phyloP scores from a whole-genome alignment of 2,888 invertebrate genomes.

The Stratiomys singularior region DNA sequence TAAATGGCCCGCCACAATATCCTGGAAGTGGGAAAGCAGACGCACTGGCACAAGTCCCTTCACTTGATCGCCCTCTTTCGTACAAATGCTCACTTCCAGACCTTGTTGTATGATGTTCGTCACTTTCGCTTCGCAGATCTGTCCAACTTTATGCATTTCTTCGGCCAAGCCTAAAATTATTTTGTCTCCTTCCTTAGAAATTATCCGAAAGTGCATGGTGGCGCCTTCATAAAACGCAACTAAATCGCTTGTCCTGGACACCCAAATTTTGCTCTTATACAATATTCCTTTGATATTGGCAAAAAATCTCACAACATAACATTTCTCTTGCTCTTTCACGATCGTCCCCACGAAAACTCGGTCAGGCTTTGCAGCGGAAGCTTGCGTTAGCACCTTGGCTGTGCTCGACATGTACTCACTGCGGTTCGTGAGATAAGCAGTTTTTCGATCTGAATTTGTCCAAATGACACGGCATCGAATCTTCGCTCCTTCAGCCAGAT shows the following conservation, averaged over 20 bases:
- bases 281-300: conserved; percentile 64
- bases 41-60: conserved; percentile 64
- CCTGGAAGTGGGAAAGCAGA: conserved; percentile 60
- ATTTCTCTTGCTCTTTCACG: conserved; percentile 58
- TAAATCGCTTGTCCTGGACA: conserved; percentile 54
- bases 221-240: conserved; percentile 59
- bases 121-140: conserved; percentile 59
- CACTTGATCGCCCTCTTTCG: conserved; percentile 52
- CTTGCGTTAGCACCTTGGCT: conserved; percentile 67
- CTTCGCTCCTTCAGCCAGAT: conserved; percentile 69
- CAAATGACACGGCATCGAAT: conserved; percentile 72
- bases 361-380: conserved; percentile 68
- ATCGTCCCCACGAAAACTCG: conserved; percentile 62
- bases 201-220: conserved; percentile 60
- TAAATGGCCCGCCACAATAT: conserved; percentile 59
- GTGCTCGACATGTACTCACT: conserved; percentile 71
- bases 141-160: conserved; percentile 60
- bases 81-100: conserved; percentile 61
- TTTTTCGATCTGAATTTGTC: conserved; percentile 65
- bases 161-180: conserved; percentile 59
- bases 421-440: conserved; percentile 73
- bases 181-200: conserved; percentile 56
- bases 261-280: conserved; percentile 56
- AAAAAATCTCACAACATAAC: conserved; percentile 63
- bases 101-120: conserved; percentile 60